Conservation (phyloP, 2,113 vertebrate species). For the Cromileptes altivelis region DNA sequence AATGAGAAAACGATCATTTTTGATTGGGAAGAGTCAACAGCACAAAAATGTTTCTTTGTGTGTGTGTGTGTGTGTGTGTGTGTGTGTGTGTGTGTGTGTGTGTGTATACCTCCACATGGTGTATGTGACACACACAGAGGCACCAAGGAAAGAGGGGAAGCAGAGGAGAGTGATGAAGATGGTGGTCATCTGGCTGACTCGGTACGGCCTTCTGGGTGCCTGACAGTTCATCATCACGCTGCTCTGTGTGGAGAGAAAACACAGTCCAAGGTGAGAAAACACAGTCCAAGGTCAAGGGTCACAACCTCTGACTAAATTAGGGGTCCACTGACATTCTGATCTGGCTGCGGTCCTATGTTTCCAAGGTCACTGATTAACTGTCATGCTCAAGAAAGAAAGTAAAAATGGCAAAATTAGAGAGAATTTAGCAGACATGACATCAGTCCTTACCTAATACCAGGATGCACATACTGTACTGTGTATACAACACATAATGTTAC, state of each 20-base stretch:
- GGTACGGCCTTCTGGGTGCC: conserved; percentile 91
- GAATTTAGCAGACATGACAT: not conserved
- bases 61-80: not conserved
- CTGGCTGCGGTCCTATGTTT: not conserved
- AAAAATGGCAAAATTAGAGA: not conserved
- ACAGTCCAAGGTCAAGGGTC: conserved; percentile 20
- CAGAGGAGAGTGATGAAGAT: conserved; percentile 93
- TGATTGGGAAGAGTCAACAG: not conserved
- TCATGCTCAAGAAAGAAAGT: not conserved
- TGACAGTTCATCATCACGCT: conserved; percentile 96
- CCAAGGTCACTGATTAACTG: not conserved
- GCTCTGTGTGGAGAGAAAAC: conserved; percentile 79
- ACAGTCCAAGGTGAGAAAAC: not conserved
- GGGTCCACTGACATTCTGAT: not conserved
- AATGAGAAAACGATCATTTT: not conserved
- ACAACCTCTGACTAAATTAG: not conserved
- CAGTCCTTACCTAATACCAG: not conserved
- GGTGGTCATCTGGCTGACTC: conserved; percentile 93
- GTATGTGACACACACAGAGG: conserved; percentile 89
- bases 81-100: conserved; percentile 15
- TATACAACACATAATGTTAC: not conserved
- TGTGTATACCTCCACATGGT: conserved; percentile 91
- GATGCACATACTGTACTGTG: not conserved
- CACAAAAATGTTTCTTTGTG: too few species aligned
- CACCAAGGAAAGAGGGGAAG: conserved; percentile 93